Conservation (phyloP, 1,140 invertebrate species). For the Hyles euphorbiae region DNA sequence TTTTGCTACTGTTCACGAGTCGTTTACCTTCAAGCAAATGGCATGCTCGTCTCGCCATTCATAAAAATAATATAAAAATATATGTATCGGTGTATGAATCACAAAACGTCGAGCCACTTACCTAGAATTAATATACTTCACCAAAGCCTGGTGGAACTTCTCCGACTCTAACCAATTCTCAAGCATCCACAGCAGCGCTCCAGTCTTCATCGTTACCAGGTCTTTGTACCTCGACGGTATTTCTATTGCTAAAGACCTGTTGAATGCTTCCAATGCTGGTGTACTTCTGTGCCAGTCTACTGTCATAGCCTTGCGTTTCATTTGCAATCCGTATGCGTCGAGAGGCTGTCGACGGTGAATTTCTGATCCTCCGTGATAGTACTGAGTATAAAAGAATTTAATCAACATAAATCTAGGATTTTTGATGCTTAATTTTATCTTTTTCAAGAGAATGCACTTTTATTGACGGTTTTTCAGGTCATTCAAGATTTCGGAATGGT, state of each 20-base stretch:
- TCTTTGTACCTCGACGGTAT: slow-evolving; percentile 50
- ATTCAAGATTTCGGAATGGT: too few species aligned
- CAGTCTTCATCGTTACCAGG: slow-evolving; percentile 59
- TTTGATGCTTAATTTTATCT: too few species aligned
- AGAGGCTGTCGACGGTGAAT: slow-evolving; percentile 21
- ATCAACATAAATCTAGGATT: too few species aligned
- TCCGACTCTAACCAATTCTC: slow-evolving; percentile 59
- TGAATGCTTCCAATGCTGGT: slow-evolving; percentile 48
- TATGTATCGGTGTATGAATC: too few species aligned
- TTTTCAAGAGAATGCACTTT: too few species aligned
- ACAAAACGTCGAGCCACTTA: slow-evolving; percentile 13
- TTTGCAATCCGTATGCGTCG: slow-evolving; percentile 42
- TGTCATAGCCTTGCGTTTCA: slow-evolving; percentile 52
- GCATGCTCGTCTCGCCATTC: too few species aligned
- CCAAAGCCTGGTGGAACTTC: slow-evolving; percentile 53
- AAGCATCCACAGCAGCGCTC: slow-evolving; percentile 63
- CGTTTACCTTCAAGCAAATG: too few species aligned
- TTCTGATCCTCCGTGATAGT: slow-evolving; percentile 30
- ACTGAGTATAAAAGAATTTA: slow-evolving; percentile 22
- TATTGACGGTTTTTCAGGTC: too few species aligned
- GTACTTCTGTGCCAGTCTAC: slow-evolving; percentile 46
- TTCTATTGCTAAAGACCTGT: slow-evolving; percentile 46
- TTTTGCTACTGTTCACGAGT: too few species aligned
- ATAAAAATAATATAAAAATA: too few species aligned
- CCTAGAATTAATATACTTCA: slow-evolving; percentile 60